Evolutionary conservation across 2,797 vertebrate species (phyloP).

Genomic region (Phrynocephalus forsythii): DNA sequence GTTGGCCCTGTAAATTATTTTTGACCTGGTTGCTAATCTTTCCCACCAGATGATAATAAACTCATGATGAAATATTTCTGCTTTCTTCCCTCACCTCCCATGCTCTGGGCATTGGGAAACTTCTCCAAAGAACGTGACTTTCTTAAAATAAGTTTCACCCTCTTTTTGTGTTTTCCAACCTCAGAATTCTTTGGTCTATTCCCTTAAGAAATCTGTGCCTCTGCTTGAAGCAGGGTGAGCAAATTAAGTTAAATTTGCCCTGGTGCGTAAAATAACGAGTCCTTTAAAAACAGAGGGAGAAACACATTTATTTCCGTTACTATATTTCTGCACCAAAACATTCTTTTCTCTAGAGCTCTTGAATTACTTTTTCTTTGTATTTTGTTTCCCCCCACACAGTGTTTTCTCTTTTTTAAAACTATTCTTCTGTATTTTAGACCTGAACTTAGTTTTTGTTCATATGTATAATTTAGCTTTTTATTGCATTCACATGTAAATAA

Average conservation of each 20-base stretch:
- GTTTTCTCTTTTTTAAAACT: constrained; percentile 63
- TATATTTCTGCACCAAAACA: constrained; percentile 70
- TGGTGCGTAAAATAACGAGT: constrained; percentile 26
- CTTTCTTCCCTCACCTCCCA: too few relatives aligned
- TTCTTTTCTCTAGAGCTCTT: constrained; percentile 71
- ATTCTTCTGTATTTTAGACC: constrained; percentile 70
- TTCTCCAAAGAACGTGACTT: background rate
- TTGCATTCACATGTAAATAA: constrained; percentile 93
- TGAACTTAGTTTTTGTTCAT: constrained; percentile 87
- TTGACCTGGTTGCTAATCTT: background rate
- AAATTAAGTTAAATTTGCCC: background rate
- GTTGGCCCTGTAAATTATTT: background rate
- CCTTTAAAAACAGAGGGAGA: constrained; percentile 29
- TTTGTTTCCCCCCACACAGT: constrained; percentile 41
- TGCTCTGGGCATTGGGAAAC: background rate
- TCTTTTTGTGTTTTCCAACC: constrained; percentile 53
- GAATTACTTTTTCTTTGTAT: constrained; percentile 69
- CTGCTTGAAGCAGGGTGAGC: constrained; percentile 40
- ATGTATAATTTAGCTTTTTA: constrained; percentile 93
- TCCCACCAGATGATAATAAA: background rate
- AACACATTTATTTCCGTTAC: constrained; percentile 60
- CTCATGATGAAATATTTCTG: background rate
- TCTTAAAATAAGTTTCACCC: background rate
- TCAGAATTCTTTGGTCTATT: constrained; percentile 2
- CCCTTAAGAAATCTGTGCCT: constrained; percentile 19